Base-by-base conservation (phyloP, 1,140 invertebrate genomes). In the Caenorhabditis latens region DNA sequence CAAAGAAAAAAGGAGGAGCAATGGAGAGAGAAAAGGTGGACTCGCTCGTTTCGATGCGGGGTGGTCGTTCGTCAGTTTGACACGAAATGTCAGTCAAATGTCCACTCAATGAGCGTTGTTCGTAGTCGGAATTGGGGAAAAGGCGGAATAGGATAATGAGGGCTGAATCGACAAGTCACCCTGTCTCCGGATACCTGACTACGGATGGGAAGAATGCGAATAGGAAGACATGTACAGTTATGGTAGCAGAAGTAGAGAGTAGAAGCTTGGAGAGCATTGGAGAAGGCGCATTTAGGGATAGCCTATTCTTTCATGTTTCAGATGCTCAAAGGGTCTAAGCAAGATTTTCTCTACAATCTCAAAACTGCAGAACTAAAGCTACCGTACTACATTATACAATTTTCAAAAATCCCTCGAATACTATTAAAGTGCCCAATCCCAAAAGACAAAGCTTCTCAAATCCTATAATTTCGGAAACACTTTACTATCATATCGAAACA, bases 21-120 rank as follows among this genome's bases (percentile, higher is more conserved):
- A 32, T 32, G 32, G 43, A 63, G 32, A 42, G 19, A 32, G n/a
- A 16, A 71, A 53, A 79, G 71, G 71, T 79, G 71, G 71, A 79
- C 71, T 14, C 61, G 8, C 43, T 42, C 43, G 19, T 43, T 79
- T 79, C 71, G 46, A 53, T 8, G 40, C 9, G 11, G 65, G 71
- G 71, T 79, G 71, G 71, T 79, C 46, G 71, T 79, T 46, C 46
- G 71, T 79, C 71, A 79, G 71, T 79, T 79, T 79, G 71, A 79
- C 71, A 79, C 71, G 71, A 79, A 79, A 50, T 79, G 71, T 79
- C 71, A 79, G 71, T 79, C 71, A 79, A 79, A 79, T 50, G 71
- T 79, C 71, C 71, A 79, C 71, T 79, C 43, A 79, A 79, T 79
- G 71, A 79, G 71, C 71, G 71, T 79, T 50, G 71, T 79, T 71